Base-by-base conservation (phyloP, 1,140 invertebrate species). In the Conopomorpha cramerella region DNA sequence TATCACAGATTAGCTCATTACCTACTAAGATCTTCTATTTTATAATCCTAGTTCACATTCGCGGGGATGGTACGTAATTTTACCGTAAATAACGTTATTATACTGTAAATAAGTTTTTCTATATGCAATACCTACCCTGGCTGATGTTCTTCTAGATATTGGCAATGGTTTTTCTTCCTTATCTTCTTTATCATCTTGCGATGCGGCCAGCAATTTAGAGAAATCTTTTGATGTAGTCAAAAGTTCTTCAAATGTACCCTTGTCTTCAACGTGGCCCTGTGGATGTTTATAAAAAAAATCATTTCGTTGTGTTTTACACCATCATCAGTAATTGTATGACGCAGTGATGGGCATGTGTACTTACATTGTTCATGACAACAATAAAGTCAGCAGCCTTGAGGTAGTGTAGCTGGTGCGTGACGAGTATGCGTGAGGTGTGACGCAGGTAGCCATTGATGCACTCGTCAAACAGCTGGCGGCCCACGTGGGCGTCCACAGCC, bases 381-480 rank as follows among this genome's bases (percentile, higher is more conserved):
- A 95, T 91, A 45, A 85, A 81, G 57, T 90, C 83, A 0, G 87
- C 90, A 12, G 82, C 80, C 52, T 85, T 83, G 11, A 95, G 77
- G 58, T 88, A 92, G 53, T 94, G 91, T 2, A 94, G 68, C 51
- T 94, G 91, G 73, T 95, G 91, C 1, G 92, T 95, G 12, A 92
- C 88, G 3, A 95, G 80, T 25, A 95, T 82, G n/a, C 86, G 77
- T 0, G 88, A 89, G 61, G 90, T 91, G 35, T 86, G 74, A 12
- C 78, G 81, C 16, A 94, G 71, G 55, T 87, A 86, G 1, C 84
- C 85, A 32, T 67, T 79, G 30, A 90, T 85, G 43, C 86, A 87
- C 34, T 89, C 80, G 35, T 88, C 82, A 50, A 92, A 93, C 38
- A 95, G 79, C 56, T 91, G 86, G 35, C 86, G 84, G 10, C 90